Base-by-base conservation (phyloP, 2,113 vertebrate species). In the Antennarius striatus region DNA sequence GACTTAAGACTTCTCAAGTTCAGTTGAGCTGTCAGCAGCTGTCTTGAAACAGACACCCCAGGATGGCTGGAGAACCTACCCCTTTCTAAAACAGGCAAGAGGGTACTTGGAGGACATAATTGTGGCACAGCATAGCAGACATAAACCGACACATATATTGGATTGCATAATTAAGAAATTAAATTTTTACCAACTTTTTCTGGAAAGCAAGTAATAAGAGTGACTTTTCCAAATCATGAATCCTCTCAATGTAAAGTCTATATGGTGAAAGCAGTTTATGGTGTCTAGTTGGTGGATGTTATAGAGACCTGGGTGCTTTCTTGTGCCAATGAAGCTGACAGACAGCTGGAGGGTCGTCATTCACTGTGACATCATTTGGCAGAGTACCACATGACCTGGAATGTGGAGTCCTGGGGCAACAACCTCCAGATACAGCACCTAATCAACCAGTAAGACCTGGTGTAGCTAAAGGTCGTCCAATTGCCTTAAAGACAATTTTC, bases 21-120 rank as follows among this genome's bases (percentile, higher is more conserved):
- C 80, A 85, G 79, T 87, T 81, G 86, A 84, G 77, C 77, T 82
- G 79, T 90, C 85, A 88, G 75, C 92, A 92, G 91, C 90, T 92
- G 90, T 85, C 80, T 80, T 73, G 80, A 91, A 92, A 92, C 89
- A 76, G 76, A 91, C 88, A 89, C 87, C 81, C 17, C 80, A 68
- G 70, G 71, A 68, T 49, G 67, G 67, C 77, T 62, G 67, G 67
- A 84, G 85, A 85, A 79, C 63, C 50, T 53, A 78, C 65, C 68
- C 71, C 36, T 84, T 84, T 85, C 85, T 85, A 90, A 88, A 91
- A 82, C 65, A 79, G 84, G 86, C 67, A 48, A 42, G 80, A 82
- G 75, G 87, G 56, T 67, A 83, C 71, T 81, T 82, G 78, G 74
- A 88, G 84, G 86, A 83, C 86, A 59, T 43, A 83, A 77, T 69